phyloP scores from a whole-genome alignment of 2,113 vertebrate species.

The Ctenodactylus gundi region DNA sequence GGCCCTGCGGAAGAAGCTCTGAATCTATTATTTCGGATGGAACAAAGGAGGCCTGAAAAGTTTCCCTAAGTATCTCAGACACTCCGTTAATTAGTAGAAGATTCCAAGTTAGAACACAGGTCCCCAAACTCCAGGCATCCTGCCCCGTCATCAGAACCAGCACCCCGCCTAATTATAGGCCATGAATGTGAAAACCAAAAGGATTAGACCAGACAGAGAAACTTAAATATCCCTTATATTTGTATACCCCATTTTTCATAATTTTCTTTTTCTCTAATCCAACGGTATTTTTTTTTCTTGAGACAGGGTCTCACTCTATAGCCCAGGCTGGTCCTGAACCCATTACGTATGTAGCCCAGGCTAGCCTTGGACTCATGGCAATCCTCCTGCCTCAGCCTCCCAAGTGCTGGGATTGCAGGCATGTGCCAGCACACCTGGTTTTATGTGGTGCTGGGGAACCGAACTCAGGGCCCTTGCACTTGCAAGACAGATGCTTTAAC shows the following conservation, averaged over 20 bases:
- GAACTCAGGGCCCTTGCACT: too few species aligned
- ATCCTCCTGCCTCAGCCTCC: too few species aligned
- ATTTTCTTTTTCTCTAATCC: background rate
- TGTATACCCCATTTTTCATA: background rate
- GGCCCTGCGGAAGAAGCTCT: background rate
- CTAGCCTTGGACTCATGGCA: too few species aligned
- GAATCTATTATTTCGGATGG: background rate
- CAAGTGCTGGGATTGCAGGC: too few species aligned
- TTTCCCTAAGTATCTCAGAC: background rate
- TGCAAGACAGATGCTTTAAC: too few species aligned
- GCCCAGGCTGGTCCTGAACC: too few species aligned
- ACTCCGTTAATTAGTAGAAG: background rate
- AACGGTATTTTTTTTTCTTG: too few species aligned
- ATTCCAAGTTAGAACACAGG: background rate
- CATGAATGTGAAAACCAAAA: background rate
- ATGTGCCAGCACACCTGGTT: too few species aligned
- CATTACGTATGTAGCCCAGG: too few species aligned
- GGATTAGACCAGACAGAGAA: background rate
- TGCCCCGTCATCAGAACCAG: background rate
- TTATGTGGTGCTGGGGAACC: too few species aligned
- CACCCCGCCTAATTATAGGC: background rate
- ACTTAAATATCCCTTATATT: background rate
- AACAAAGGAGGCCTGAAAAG: background rate
- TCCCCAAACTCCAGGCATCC: background rate
- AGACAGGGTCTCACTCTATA: too few species aligned